Percentiles rank a stretch among this genome's conserved stretches.
Conservation (phyloP, 2,797 vertebrate species). For the Coregonus sp. region DNA sequence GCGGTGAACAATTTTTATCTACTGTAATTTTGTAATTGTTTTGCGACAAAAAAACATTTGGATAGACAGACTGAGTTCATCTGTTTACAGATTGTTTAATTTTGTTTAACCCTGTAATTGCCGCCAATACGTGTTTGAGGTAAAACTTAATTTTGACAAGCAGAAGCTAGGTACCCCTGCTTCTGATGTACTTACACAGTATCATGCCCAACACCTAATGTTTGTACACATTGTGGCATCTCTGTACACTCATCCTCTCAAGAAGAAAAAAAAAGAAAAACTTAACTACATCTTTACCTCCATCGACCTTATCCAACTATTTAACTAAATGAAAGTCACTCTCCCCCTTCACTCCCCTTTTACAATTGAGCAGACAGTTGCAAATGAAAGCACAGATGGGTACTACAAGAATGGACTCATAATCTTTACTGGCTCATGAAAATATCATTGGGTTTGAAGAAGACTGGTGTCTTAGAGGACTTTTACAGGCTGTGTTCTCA, state of each 20-base stretch:
- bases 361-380: constrained; percentile 60
- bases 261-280: neutral
- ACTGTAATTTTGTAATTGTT: constrained; percentile 99
- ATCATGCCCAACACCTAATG: neutral
- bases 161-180: neutral
- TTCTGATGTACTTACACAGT: constrained; percentile 26
- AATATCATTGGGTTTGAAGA: constrained; percentile 79
- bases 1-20: constrained; percentile 94
- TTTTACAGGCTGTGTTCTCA: constrained; percentile 71
- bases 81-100: constrained; percentile 95
- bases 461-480: constrained; percentile 58
- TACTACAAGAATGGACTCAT: constrained; percentile 60
- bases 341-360: constrained; percentile 50
- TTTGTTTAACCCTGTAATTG: constrained; percentile 87
- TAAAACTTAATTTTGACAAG: constrained; percentile 37
- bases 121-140: constrained; percentile 66
- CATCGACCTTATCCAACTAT: constrained; percentile 71
- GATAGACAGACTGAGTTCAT: constrained; percentile 90
- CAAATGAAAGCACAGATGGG: constrained; percentile 68
- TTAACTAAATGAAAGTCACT: constrained; percentile 68
- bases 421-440: constrained; percentile 83
- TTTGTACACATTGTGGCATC: constrained; percentile 1
- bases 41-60: constrained; percentile 78
- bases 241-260: neutral
- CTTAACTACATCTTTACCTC: constrained; percentile 35